These are phyloP conservation scores for Semibalanus balanoides DNA, from an alignment of 1,140 invertebrate genomes.

Conservation along the genomic window DNA sequence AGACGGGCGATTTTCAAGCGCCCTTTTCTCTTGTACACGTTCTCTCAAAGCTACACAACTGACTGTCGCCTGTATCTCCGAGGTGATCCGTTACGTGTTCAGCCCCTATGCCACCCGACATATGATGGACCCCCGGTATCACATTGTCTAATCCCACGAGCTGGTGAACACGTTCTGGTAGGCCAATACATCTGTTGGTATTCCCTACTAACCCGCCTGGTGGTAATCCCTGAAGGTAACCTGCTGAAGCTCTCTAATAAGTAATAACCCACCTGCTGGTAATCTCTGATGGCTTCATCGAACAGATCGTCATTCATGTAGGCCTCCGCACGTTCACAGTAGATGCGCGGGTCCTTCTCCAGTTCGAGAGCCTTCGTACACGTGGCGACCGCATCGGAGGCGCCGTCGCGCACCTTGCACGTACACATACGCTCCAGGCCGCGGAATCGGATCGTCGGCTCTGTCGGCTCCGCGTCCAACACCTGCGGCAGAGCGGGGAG, in stretches of 20 bases:
- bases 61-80: too few species aligned
- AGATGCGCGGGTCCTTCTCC: constrained; percentile 55
- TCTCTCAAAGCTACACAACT: too few species aligned
- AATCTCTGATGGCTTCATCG: constrained; percentile 48
- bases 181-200: too few species aligned
- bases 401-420: constrained; percentile 51
- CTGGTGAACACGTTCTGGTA: too few species aligned
- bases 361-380: constrained; percentile 71
- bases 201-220: too few species aligned
- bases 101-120: too few species aligned
- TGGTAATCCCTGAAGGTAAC: neutral
- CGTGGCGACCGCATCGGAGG: constrained; percentile 46
- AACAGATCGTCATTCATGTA: constrained; percentile 78
- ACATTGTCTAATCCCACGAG: too few species aligned
- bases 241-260: neutral
- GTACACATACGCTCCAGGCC: constrained; percentile 57
- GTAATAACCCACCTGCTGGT: neutral
- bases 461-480: constrained; percentile 50
- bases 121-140: too few species aligned
- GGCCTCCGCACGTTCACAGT: constrained; percentile 86
- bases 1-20: too few species aligned
- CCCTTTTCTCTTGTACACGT: too few species aligned
- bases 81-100: too few species aligned
- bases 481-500: constrained; percentile 29
- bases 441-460: constrained; percentile 53